A percentile compares a stretch with the other conserved stretches of the same genome.
Evolutionary conservation across 2,113 vertebrate species (phyloP).

Genomic region (Corythornis vintsioides): DNA sequence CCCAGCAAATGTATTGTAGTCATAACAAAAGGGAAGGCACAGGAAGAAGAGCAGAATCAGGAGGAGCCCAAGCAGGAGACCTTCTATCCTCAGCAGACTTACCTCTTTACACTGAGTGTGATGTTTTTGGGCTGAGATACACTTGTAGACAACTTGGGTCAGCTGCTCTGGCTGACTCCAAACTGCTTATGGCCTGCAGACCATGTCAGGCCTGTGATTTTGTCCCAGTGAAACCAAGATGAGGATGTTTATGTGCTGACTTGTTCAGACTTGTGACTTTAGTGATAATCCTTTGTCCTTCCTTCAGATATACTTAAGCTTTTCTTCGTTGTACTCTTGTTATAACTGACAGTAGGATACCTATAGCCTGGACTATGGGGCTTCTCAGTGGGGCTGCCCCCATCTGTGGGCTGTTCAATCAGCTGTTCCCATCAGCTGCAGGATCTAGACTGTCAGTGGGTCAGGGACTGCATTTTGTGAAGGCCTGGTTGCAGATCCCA

Average conservation of each 20-base stretch:
- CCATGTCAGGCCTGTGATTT: background rate
- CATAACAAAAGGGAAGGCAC: background rate
- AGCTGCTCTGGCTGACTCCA: background rate
- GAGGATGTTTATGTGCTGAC: background rate
- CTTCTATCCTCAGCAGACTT: background rate
- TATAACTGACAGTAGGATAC: fast-evolving
- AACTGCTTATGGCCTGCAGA: background rate
- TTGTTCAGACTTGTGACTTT: background rate
- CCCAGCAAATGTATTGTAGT: background rate
- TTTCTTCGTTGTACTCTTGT: background rate
- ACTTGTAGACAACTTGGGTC: background rate
- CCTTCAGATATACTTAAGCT: background rate
- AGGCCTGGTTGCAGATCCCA: background rate
- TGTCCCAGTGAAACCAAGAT: background rate
- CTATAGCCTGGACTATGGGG: background rate
- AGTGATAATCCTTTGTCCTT: background rate
- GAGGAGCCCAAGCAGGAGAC: background rate
- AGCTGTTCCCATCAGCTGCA: background rate
- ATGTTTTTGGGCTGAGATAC: background rate
- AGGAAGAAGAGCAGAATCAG: too few species aligned
- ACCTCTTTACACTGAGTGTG: background rate
- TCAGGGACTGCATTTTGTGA: background rate
- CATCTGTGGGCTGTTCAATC: background rate
- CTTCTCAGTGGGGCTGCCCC: background rate
- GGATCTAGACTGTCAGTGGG: background rate